Evolutionary conservation across 2,888 invertebrate species (phyloP).

Genomic region (Athetis lepigone): DNA sequence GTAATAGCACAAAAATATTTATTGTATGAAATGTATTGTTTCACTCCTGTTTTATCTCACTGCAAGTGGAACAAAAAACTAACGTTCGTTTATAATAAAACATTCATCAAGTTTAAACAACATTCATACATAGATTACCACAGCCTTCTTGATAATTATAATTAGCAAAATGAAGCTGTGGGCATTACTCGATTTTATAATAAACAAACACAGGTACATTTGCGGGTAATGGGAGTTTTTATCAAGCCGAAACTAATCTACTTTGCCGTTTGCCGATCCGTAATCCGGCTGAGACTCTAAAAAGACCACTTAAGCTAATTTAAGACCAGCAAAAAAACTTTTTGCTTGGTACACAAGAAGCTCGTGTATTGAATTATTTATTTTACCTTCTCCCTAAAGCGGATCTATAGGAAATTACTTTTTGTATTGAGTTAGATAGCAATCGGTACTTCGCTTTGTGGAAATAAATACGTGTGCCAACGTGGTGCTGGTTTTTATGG

Average conservation of each 20-base stretch:
- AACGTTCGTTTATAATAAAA: background rate
- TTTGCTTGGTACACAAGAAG: slow-evolving; percentile 43
- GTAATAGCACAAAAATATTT: too few relatives aligned
- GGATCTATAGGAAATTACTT: slow-evolving; percentile 55
- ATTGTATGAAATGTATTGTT: too few relatives aligned
- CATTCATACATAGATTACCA: slow-evolving; percentile 4
- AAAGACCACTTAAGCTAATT: slow-evolving; percentile 63
- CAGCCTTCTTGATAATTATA: slow-evolving; percentile 20
- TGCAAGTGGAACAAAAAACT: too few relatives aligned
- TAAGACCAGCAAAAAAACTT: slow-evolving; percentile 54
- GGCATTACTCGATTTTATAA: slow-evolving; percentile 37
- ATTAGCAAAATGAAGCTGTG: slow-evolving; percentile 20
- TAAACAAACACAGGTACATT: slow-evolving; percentile 49
- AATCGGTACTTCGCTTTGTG: slow-evolving; percentile 31
- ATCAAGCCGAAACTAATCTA: slow-evolving; percentile 49
- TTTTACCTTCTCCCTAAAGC: slow-evolving; percentile 35
- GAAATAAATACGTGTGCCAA: slow-evolving; percentile 15
- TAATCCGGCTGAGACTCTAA: slow-evolving; percentile 53
- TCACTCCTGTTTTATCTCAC: too few relatives aligned
- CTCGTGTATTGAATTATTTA: slow-evolving; percentile 62
- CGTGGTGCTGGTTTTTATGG: background rate
- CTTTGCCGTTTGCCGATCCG: slow-evolving; percentile 45
- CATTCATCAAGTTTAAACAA: background rate
- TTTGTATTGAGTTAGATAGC: slow-evolving; percentile 44
- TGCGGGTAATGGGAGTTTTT: slow-evolving; percentile 45